Conservation (phyloP, 2,113 vertebrate species). For the Rhegmatorhina hoffmannsi region DNA sequence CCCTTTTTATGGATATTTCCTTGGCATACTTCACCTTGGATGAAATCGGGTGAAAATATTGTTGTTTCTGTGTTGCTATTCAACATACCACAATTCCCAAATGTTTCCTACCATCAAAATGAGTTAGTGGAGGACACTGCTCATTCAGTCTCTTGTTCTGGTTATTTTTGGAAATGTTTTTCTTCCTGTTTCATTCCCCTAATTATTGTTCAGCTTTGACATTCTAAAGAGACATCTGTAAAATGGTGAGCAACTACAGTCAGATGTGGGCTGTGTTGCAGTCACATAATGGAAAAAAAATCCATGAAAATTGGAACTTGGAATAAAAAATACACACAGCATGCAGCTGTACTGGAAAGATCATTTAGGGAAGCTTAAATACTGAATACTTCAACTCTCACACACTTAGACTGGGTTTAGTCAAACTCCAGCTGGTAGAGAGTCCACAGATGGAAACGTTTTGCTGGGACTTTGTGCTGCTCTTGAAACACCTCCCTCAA, state of each 20-base stretch:
- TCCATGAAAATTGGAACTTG: neutral
- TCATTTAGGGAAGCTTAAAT: neutral
- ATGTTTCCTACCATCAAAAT: neutral
- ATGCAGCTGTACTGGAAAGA: conserved; percentile 7
- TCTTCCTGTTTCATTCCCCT: conserved; percentile 1
- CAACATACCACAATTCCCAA: neutral
- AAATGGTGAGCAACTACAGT: neutral
- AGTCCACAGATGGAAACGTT: neutral
- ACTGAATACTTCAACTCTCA: neutral
- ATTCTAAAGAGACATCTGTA: neutral
- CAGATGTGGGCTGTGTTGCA: neutral
- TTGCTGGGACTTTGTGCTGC: neutral
- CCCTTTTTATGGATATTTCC: neutral
- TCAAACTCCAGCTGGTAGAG: neutral
- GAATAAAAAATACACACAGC: neutral
- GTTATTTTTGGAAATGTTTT: neutral
- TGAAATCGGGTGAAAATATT: neutral
- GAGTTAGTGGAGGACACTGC: neutral
- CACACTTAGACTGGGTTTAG: neutral
- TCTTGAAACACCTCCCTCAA: neutral
- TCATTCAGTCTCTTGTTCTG: neutral
- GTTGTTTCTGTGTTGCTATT: neutral
- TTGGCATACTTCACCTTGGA: neutral
- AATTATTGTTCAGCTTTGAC: neutral
- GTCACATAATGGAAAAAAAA: conserved; percentile 13